Percentiles rank a stretch among this genome's conserved stretches.
Conservation (phyloP, 2,113 vertebrate genomes). For the Seriola dumerili region DNA sequence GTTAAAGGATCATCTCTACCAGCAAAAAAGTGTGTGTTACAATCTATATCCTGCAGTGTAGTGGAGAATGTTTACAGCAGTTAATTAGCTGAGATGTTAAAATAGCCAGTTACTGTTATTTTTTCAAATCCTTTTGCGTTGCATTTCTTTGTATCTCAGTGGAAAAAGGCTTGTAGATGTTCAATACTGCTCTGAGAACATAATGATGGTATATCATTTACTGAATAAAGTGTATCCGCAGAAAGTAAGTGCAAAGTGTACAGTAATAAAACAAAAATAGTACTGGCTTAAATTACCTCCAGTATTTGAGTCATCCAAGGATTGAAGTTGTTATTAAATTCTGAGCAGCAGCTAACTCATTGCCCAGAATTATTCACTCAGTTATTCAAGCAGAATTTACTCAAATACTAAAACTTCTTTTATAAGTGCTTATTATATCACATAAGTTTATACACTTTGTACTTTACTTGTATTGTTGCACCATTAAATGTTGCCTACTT, state of each 20-base stretch:
- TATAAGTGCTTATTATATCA: slow-evolving; percentile 16
- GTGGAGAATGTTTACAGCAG: background rate
- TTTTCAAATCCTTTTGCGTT: background rate
- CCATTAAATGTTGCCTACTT: background rate
- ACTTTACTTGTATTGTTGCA: slow-evolving; percentile 8
- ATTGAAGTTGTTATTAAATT: slow-evolving; percentile 20
- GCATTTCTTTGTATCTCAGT: background rate
- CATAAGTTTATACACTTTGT: background rate
- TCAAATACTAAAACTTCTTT: slow-evolving; percentile 18
- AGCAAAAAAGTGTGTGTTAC: no score
- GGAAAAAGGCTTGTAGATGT: background rate
- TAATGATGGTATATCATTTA: background rate
- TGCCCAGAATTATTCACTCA: slow-evolving; percentile 12
- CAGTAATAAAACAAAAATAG: slow-evolving; percentile 24
- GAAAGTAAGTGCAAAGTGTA: background rate
- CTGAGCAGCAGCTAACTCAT: slow-evolving; percentile 27
- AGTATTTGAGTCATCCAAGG: slow-evolving; percentile 29
- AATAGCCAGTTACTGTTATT: background rate
- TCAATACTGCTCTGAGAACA: background rate
- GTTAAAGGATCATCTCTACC: background rate
- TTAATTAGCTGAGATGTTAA: background rate
- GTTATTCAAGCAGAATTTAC: slow-evolving; percentile 36
- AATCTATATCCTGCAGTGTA: background rate
- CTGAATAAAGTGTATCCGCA: background rate
- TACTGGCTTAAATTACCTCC: background rate